phyloP scores from a whole-genome alignment of 2,888 invertebrate species.

The Minunthozetes semirufus region DNA sequence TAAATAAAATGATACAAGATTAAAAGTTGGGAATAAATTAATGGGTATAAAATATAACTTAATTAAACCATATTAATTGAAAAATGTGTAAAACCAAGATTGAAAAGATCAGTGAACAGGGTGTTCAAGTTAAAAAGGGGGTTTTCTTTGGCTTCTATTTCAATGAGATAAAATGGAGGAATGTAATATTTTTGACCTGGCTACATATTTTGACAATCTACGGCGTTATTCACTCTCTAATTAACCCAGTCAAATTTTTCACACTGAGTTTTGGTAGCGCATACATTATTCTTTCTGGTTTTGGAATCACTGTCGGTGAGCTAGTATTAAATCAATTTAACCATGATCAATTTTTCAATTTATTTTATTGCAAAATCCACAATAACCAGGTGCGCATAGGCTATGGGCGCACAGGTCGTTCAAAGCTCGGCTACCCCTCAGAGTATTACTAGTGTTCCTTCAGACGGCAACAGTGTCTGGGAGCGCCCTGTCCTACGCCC shows the following conservation, averaged over 20 bases:
- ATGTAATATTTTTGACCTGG: background rate
- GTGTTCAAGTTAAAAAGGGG: too few relatives aligned
- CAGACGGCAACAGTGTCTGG: constrained; percentile 26
- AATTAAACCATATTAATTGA: too few relatives aligned
- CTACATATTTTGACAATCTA: constrained; percentile 3
- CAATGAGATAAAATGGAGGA: constrained; percentile 25
- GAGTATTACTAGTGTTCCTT: background rate
- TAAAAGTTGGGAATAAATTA: too few relatives aligned
- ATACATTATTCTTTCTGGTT: constrained; percentile 17
- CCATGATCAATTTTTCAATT: too few relatives aligned
- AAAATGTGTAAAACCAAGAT: too few relatives aligned
- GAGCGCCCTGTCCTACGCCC: constrained; percentile 6
- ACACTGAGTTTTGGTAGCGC: constrained; percentile 7
- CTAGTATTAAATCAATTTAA: too few relatives aligned
- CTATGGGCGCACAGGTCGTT: constrained; percentile 35
- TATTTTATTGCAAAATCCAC: too few relatives aligned
- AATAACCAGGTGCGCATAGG: constrained; percentile 27
- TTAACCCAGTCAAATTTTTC: background rate
- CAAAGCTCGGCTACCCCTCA: constrained; percentile 21
- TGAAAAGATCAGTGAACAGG: too few relatives aligned
- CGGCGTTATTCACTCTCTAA: constrained; percentile 1
- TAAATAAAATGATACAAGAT: too few relatives aligned
- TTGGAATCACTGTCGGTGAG: constrained; percentile 34
- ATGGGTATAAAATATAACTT: too few relatives aligned
- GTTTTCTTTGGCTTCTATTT: background rate